These are phyloP conservation scores for Hemistola chrysoprasaria DNA, from an alignment of 2,888 invertebrate species.

Conservation along the genomic window DNA sequence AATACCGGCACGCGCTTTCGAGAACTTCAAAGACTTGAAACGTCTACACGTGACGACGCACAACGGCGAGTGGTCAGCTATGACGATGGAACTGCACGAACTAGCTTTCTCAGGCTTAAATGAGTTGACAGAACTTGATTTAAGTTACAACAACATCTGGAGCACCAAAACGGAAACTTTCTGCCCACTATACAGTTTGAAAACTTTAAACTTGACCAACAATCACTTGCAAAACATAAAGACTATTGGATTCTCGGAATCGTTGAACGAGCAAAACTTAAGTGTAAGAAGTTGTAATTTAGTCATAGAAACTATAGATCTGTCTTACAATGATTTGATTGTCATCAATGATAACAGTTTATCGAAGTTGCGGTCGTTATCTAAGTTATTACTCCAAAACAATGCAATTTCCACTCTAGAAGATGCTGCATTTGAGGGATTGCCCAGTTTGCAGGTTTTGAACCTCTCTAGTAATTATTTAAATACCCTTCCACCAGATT, in stretches of 20 bases:
- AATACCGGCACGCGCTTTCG: slow-evolving; percentile 86
- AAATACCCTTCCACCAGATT: slow-evolving; percentile 87
- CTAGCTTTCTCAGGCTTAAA: slow-evolving; percentile 86
- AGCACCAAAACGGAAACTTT: slow-evolving; percentile 87
- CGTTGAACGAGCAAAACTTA: slow-evolving; percentile 80
- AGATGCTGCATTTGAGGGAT: slow-evolving; percentile 87
- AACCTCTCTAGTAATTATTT: slow-evolving; percentile 91
- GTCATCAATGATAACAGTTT: slow-evolving; percentile 86
- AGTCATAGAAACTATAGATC: slow-evolving; percentile 86
- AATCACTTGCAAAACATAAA: slow-evolving; percentile 91
- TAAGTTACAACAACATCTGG: slow-evolving; percentile 90
- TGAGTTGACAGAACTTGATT: slow-evolving; percentile 85
- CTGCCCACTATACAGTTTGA: slow-evolving; percentile 87
- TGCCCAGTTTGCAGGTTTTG: slow-evolving; percentile 85
- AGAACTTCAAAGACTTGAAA: slow-evolving; percentile 85
- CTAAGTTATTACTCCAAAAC: slow-evolving; percentile 86
- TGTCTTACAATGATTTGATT: slow-evolving; percentile 88
- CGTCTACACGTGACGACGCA: slow-evolving; percentile 87
- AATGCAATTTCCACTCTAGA: slow-evolving; percentile 89
- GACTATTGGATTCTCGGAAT: slow-evolving; percentile 88
- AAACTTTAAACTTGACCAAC: slow-evolving; percentile 86
- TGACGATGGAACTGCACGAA: slow-evolving; percentile 87
- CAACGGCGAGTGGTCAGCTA: slow-evolving; percentile 90
- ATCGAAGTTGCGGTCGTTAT: slow-evolving; percentile 85
- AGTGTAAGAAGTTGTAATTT: slow-evolving; percentile 86